Conservation (phyloP, 2,797 vertebrate species). For the Onychomys arenicola region DNA sequence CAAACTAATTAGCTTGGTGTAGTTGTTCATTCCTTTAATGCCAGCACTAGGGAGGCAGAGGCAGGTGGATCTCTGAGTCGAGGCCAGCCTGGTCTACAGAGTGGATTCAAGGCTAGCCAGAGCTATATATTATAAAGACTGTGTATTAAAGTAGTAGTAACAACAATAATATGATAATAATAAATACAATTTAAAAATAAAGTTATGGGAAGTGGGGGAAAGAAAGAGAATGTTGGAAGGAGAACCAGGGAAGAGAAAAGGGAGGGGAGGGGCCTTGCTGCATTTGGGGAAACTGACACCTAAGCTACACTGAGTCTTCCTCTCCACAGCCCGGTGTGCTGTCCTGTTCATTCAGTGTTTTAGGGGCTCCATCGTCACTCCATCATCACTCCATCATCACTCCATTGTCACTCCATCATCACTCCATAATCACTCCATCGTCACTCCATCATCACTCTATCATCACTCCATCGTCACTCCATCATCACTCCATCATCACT, state of each 20-base stretch:
- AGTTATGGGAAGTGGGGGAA: neutral
- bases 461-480: too few relatives aligned
- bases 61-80: neutral
- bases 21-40: neutral
- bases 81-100: neutral
- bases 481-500: too few relatives aligned
- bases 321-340: neutral
- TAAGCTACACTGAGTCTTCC: neutral
- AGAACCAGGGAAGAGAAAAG: neutral
- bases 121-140: neutral
- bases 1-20: neutral
- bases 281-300: neutral
- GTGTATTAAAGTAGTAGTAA: neutral
- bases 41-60: neutral
- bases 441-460: too few relatives aligned
- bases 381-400: too few relatives aligned
- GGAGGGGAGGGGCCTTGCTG: neutral
- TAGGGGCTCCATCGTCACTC: accelerated
- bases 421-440: too few relatives aligned
- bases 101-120: neutral
- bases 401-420: too few relatives aligned
- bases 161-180: neutral
- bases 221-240: neutral
- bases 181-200: neutral
- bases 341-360: neutral